phyloP scores from a whole-genome alignment of 1,140 invertebrate species.

The Elymnias hypermnestra region DNA sequence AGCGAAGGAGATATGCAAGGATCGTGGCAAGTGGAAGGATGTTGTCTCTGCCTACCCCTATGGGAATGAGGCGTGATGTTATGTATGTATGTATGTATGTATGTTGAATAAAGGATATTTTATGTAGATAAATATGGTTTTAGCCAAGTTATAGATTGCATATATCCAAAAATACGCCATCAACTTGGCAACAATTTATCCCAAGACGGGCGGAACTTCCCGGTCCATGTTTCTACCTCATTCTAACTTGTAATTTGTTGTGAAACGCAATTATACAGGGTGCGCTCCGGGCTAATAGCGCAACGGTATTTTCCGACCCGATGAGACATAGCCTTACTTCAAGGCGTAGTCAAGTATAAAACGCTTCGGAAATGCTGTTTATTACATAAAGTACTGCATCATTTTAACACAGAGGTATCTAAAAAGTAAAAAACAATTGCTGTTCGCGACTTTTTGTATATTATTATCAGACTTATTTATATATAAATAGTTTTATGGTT shows the following conservation, averaged over 20 bases:
- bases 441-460: too few relatives aligned
- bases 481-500: too few relatives aligned
- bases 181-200: conserved; percentile 24
- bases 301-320: conserved; percentile 33
- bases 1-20: too few relatives aligned
- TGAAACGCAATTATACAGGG: conserved; percentile 53
- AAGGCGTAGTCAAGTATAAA: conserved; percentile 26
- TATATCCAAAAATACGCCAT: conserved; percentile 25
- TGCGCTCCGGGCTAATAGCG: conserved; percentile 47
- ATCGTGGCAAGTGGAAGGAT: too few relatives aligned
- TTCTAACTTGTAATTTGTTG: conserved; percentile 61
- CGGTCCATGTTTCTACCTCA: conserved; percentile 43
- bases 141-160: conserved; percentile 16
- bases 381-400: neutral
- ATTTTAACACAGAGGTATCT: neutral
- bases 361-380: conserved; percentile 8
- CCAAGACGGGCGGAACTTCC: conserved; percentile 30
- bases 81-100: too few relatives aligned
- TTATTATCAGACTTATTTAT: too few relatives aligned
- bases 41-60: too few relatives aligned
- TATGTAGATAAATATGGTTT: too few relatives aligned
- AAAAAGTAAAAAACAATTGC: too few relatives aligned
- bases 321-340: conserved; percentile 31
- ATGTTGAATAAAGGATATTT: too few relatives aligned
- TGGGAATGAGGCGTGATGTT: too few relatives aligned